Evolutionary conservation across 2,113 vertebrate species (phyloP).

Genomic region (Gobio gobio): DNA sequence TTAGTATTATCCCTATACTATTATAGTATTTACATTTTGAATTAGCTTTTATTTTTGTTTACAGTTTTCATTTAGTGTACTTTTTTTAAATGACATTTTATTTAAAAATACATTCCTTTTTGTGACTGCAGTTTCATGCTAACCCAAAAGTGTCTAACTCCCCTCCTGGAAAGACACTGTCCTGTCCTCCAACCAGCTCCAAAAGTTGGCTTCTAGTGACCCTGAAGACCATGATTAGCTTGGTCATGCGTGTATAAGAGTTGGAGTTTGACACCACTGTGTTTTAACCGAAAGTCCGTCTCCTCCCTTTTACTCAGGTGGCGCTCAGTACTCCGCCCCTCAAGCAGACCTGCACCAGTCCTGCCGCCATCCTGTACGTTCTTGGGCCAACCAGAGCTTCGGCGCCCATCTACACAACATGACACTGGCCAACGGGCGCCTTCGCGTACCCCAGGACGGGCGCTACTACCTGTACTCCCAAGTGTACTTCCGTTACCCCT

Average conservation of each 20-base stretch:
- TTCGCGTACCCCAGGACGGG: slow-evolving; percentile 82
- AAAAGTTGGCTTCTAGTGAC: too few species aligned
- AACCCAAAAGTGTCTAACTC: background rate
- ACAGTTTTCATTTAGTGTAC: background rate
- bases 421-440: slow-evolving; percentile 80
- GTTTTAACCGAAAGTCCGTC: background rate
- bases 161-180: too few species aligned
- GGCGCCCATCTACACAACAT: slow-evolving; percentile 86
- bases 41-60: background rate
- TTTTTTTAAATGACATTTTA: too few species aligned
- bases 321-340: slow-evolving; percentile 50
- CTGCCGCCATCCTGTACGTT: slow-evolving; percentile 80
- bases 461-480: slow-evolving; percentile 88
- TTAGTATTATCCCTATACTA: background rate
- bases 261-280: too few species aligned
- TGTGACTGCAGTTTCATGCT: background rate
- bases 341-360: slow-evolving; percentile 81
- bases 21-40: background rate
- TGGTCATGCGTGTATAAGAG: too few species aligned
- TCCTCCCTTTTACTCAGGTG: slow-evolving; percentile 38
- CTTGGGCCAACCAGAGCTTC: slow-evolving; percentile 82
- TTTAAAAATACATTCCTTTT: background rate
- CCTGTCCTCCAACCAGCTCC: too few species aligned
- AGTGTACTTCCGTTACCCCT: slow-evolving; percentile 85
- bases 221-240: too few species aligned